Evolutionary conservation across 2,888 invertebrate genomes (phyloP).

Genomic region (Syrphus vitripennis): DNA sequence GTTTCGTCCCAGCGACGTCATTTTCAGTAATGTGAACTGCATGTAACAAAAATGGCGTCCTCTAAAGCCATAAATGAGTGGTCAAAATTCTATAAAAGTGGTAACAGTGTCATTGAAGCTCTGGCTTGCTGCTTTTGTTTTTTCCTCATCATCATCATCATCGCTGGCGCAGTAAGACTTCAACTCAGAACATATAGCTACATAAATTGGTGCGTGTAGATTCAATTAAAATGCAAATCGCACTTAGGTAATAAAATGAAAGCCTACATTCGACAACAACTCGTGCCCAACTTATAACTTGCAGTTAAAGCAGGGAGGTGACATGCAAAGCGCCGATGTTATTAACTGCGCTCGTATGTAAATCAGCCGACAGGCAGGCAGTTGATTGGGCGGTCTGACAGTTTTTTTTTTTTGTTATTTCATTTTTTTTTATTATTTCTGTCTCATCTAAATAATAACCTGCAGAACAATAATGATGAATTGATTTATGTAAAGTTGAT

Average conservation of each 20-base stretch:
- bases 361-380: conserved; percentile 55
- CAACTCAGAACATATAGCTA: neutral
- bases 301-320: conserved; percentile 47
- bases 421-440: neutral
- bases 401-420: conserved; percentile 43
- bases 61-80: too few relatives aligned
- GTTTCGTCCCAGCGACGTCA: too few relatives aligned
- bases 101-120: neutral
- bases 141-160: conserved; percentile 27
- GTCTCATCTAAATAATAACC: conserved; percentile 10
- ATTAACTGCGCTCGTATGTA: conserved; percentile 63
- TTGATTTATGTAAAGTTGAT: conserved; percentile 56
- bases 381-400: conserved; percentile 38
- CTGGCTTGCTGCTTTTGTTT: conserved; percentile 53
- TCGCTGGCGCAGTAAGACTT: neutral
- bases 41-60: too few relatives aligned
- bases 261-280: conserved; percentile 65
- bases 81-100: neutral
- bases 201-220: conserved; percentile 63
- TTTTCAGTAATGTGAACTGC: too few relatives aligned
- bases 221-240: conserved; percentile 71
- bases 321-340: conserved; percentile 68
- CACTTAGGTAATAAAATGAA: conserved; percentile 66
- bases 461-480: conserved; percentile 41
- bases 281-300: conserved; percentile 38